Percentiles rank a stretch among this genome's conserved stretches.
Conservation (phyloP, 2,888 invertebrate genomes). For the Amaurobius ferox region DNA sequence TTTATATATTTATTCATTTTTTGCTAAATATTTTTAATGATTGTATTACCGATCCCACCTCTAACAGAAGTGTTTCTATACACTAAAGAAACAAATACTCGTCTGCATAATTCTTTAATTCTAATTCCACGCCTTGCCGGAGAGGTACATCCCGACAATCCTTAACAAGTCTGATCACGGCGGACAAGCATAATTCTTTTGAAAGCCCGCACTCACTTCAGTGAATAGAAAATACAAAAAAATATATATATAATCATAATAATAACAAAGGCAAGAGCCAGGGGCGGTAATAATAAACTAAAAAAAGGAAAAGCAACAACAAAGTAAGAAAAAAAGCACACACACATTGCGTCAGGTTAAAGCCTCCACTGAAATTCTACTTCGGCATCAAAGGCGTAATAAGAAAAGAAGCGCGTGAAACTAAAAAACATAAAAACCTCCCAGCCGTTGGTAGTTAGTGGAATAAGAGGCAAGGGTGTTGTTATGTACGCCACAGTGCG, state of each 20-base stretch:
- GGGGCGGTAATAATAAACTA: constrained; percentile 13
- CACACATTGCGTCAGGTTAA: constrained; percentile 27
- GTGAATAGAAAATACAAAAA: background rate
- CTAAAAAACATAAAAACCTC: constrained; percentile 17
- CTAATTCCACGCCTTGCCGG: background rate
- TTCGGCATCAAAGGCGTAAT: constrained; percentile 54
- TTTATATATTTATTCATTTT: too few relatives aligned
- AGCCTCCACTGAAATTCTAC: constrained; percentile 32
- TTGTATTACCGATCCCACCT: too few relatives aligned
- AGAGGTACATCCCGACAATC: background rate
- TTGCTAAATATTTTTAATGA: too few relatives aligned
- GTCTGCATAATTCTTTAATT: background rate
- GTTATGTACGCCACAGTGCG: constrained; percentile 57
- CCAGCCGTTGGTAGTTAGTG: constrained; percentile 56
- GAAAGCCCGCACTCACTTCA: constrained; percentile 5
- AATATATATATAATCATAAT: constrained; percentile 3
- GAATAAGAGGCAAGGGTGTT: constrained; percentile 69
- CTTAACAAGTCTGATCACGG: constrained; percentile 16
- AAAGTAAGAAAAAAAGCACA: constrained; percentile 13
- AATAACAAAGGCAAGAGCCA: constrained; percentile 18
- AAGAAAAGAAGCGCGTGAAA: constrained; percentile 38
- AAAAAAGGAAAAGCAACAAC: constrained; percentile 5
- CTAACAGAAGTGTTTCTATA: too few relatives aligned
- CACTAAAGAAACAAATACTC: too few relatives aligned
- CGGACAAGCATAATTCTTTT: constrained; percentile 12